phyloP scores from a whole-genome alignment of 1,140 invertebrate genomes.

The Tetramorium alpestre region DNA sequence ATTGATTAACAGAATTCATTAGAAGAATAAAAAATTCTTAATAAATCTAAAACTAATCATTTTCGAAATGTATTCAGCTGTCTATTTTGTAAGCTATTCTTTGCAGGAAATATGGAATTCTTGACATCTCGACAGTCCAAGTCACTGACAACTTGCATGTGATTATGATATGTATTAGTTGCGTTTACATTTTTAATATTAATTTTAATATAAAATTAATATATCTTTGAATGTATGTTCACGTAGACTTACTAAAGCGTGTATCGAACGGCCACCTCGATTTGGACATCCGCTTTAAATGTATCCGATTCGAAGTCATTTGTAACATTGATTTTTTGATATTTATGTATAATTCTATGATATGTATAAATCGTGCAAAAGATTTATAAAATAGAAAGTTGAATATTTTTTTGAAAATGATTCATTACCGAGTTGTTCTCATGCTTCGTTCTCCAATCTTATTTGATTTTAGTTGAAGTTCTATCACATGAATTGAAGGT shows the following conservation, averaged over 20 bases:
- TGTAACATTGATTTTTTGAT: neutral
- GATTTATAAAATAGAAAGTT: neutral
- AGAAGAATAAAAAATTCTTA: neutral
- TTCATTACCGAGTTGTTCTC: neutral
- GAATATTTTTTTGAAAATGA: neutral
- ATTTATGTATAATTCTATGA: neutral
- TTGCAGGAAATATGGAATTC: neutral
- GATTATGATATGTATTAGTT: neutral
- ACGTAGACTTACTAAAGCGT: neutral
- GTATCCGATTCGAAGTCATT: neutral
- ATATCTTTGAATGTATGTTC: neutral
- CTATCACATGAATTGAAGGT: neutral
- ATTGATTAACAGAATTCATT: neutral
- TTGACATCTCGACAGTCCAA: neutral
- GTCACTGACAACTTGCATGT: neutral
- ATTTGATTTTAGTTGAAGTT: neutral
- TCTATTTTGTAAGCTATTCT: neutral
- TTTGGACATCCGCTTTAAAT: slow-evolving; percentile 12
- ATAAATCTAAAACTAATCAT: neutral
- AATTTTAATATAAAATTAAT: too few species aligned
- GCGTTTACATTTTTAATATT: neutral
- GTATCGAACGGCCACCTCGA: neutral
- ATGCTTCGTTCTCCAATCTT: neutral
- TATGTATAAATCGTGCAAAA: neutral
- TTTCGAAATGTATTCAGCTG: neutral